Base-by-base conservation (phyloP, 2,888 invertebrate species). In the Zaprionus lineosus region DNA sequence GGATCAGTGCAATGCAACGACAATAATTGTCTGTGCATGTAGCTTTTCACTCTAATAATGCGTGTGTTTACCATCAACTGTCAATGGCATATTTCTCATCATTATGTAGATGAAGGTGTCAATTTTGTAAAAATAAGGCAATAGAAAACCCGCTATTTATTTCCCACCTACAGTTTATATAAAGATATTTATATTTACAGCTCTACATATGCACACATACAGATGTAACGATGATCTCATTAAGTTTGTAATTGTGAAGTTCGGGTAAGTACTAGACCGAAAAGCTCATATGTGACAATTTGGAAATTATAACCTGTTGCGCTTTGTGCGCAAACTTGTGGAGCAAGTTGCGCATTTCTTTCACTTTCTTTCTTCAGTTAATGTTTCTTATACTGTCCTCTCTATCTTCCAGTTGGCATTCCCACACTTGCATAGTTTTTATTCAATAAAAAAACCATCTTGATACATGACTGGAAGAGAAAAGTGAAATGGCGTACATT, bases 11-110 rank as follows among this genome's bases (percentile, higher is more conserved):
- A n/a, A n/a, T n/a, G n/a, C n/a, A n/a, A n/a, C n/a, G n/a, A n/a
- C n/a, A n/a, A n/a, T n/a, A n/a, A n/a, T n/a, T 31, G 44, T 47
- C 53, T 75, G 55, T 52, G 59, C 74, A 81, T 77, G 37, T 34
- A 3, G 24, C 39, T 57, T 74, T 84, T 65, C 62, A 50, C 58
- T 56, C 48, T 31, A 60, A 40, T 48, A 65, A 58, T 56, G 52
- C 39, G 44, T 24, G 31, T 34, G 14, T 46, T 14, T 50, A 40
- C 28, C 15, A 34, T 14, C 21, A 39, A 83, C 78, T 82, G 83
- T 84, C 79, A 82, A 60, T 82, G 84, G 66, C 63, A 70, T 61
- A 43, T 76, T 84, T 76, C 75, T 58, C 84, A 79, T 83, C 59
- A 76, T 84, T 76, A 53, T 37, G 36, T 43, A 29, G 58, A 53